Conservation (phyloP, 2,797 vertebrate species). For the Falco cherrug region DNA sequence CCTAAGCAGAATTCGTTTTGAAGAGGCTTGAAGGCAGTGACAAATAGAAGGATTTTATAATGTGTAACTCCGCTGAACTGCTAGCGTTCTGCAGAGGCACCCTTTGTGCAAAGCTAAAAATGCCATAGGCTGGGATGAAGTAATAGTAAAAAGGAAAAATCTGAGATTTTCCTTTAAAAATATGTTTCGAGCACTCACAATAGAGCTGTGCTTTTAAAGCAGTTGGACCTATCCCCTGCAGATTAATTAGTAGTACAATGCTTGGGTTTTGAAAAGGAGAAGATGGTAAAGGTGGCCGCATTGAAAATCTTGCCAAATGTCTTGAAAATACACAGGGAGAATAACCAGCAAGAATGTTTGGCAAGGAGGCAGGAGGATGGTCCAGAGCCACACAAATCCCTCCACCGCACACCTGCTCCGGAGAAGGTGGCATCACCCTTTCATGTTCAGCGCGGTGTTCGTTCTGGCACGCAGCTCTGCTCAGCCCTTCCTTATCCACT, state of each 20-base stretch:
- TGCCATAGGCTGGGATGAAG: conserved; percentile 39
- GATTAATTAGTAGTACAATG: conserved; percentile 62
- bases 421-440: neutral
- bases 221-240: conserved; percentile 52
- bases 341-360: neutral
- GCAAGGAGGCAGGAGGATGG: neutral
- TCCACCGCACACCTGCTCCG: fast-evolving
- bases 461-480: neutral
- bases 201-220: conserved; percentile 49
- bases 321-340: neutral
- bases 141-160: conserved; percentile 45
- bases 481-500: neutral
- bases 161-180: conserved; percentile 47
- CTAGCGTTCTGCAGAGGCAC: conserved; percentile 18
- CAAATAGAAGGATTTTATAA: conserved; percentile 61
- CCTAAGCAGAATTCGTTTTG: conserved; percentile 53
- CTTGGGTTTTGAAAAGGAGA: conserved; percentile 44
- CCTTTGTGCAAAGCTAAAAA: conserved; percentile 64
- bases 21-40: conserved; percentile 59
- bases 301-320: conserved; percentile 15
- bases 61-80: conserved; percentile 31
- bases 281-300: conserved; percentile 19
- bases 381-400: neutral
- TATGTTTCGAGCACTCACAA: conserved; percentile 5
- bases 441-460: neutral